Evolutionary conservation across 2,888 invertebrate species (phyloP), one percentile per base, ranked within the genome.

Genomic region (Nematopogon swammerdamellus): DNA sequence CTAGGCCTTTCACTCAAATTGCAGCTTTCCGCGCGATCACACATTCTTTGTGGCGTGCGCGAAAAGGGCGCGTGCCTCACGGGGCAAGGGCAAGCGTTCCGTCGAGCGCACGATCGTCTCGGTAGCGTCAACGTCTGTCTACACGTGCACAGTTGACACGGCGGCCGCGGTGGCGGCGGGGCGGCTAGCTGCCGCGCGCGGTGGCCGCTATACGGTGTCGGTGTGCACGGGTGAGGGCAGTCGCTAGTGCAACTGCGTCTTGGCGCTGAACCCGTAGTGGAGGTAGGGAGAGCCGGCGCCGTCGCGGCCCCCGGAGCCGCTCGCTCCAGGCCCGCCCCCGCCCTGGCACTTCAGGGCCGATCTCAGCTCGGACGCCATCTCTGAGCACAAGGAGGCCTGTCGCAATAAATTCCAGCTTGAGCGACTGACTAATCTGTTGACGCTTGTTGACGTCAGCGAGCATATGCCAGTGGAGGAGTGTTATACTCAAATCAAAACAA

Each of bases 321-420:
- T 66, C 10, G 63, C 67, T 3, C 65, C 64, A 36, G 67, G 63
- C 17, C 73, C 72, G 8, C 80, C 77, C 45, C 82, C 77, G 51
- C 84, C 82, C 53, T 83, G 83, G 60, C 87, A 87, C 64, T 86
- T 85, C 60, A 89, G 68, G 53, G 86, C 87, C 58, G 85, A 85
- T 56, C 85, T 83, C 57, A 88, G 77, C 68, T 89, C 89, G 53
- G 85, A 82, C 53, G 85, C 85, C 86, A 89, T 87, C 75, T 88
- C 88, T 58, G 85, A 83, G 69, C 87, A 87, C 59, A 88, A 79
- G 50, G 88, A 86, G 54, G 85, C 85, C 88, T 89, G 80, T 36
- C 36, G 36, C 36, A 36, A 14, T 36, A 14, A 36, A 36, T 36
- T 14, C 3, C 36, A 25, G 25, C 8, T 25, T 4, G 25, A 25